phyloP scores from a whole-genome alignment of 2,113 vertebrate species.

The Laticauda colubrina region DNA sequence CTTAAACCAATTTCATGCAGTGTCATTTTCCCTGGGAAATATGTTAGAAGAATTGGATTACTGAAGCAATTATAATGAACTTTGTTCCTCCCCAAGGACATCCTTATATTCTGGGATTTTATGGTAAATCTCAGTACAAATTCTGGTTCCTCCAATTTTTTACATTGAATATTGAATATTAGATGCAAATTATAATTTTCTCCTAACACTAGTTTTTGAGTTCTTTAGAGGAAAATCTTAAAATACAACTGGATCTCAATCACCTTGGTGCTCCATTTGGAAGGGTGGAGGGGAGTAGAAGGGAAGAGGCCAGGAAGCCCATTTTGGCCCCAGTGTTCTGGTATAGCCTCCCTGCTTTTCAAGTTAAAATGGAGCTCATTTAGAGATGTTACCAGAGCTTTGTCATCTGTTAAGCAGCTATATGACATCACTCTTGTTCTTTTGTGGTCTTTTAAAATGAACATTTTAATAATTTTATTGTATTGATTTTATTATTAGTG shows the following conservation, averaged over 20 bases:
- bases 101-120: not conserved
- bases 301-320: not conserved
- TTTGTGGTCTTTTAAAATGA: not conserved
- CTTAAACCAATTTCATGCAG: not conserved
- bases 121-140: not conserved
- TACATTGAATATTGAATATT: not conserved
- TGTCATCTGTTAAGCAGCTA: not conserved
- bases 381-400: not conserved
- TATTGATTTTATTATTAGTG: not conserved
- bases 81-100: not conserved
- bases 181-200: not conserved
- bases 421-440: not conserved
- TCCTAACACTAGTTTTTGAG: not conserved
- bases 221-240: constrained; percentile 39
- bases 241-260: constrained; percentile 35
- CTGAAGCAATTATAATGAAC: not conserved
- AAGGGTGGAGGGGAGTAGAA: not conserved
- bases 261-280: not conserved
- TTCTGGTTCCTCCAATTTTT: not conserved
- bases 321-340: not conserved
- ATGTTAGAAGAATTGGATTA: not conserved
- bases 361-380: not conserved
- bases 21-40: not conserved
- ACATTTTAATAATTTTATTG: not conserved
- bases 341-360: not conserved